Percentiles rank a stretch among this genome's conserved stretches.
Conservation (phyloP, 92 coral and sea anemone species). For the Siderastrea siderea region DNA sequence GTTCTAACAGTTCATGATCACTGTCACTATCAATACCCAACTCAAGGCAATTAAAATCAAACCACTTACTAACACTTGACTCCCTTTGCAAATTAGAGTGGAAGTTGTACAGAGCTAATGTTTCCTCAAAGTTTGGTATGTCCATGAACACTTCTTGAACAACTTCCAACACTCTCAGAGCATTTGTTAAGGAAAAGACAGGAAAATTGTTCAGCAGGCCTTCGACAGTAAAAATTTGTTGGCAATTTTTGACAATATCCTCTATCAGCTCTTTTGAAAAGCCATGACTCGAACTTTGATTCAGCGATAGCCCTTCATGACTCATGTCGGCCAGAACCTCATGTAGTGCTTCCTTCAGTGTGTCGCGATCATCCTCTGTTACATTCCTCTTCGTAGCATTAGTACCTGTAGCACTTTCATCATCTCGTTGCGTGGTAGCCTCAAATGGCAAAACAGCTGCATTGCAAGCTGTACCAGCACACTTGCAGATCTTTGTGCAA, state of each 20-base stretch:
- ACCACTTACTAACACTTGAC: neutral
- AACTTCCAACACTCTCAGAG: constrained; percentile 55
- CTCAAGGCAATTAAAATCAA: constrained; percentile 4
- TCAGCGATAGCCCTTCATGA: constrained; percentile 15
- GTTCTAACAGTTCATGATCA: neutral
- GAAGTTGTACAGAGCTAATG: constrained; percentile 12
- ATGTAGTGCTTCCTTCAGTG: constrained; percentile 46
- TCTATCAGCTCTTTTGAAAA: constrained; percentile 51
- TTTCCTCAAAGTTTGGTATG: constrained; percentile 60
- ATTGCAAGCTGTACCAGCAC: constrained; percentile 38
- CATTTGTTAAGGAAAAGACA: constrained; percentile 51
- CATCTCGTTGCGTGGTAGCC: neutral
- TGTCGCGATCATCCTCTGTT: constrained; percentile 35
- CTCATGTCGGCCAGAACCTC: constrained; percentile 41
- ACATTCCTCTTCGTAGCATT: constrained; percentile 27
- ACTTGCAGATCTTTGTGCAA: constrained; percentile 59
- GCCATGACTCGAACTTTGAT: constrained; percentile 58
- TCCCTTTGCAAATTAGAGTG: neutral
- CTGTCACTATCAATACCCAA: constrained; percentile 20
- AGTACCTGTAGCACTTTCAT: neutral
- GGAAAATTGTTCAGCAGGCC: constrained; percentile 39
- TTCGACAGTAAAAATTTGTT: constrained; percentile 46
- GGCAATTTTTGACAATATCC: neutral
- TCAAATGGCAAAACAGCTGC: constrained; percentile 33
- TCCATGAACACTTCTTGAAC: constrained; percentile 64